phyloP scores from a whole-genome alignment of 2,113 vertebrate genomes.

The Cairina moschata region DNA sequence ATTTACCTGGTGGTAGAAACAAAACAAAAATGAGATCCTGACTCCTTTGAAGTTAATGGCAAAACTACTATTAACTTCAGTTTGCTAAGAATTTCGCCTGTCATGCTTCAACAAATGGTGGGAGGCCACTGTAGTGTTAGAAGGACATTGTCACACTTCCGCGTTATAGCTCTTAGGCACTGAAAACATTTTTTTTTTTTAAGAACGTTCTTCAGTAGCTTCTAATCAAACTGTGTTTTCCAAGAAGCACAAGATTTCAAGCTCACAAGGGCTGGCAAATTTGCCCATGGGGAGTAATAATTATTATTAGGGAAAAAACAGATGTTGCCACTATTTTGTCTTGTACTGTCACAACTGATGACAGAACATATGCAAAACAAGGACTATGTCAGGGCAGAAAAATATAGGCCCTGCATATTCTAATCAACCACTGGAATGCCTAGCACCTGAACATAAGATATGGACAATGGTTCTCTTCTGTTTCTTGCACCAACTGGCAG shows the following conservation, averaged over 20 bases:
- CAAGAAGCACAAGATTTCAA: not conserved
- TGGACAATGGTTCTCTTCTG: not conserved
- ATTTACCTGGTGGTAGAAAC: not conserved
- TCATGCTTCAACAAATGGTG: not conserved
- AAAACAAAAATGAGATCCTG: not conserved
- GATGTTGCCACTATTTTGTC: not conserved
- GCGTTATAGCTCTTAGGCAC: not conserved
- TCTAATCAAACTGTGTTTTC: too few species aligned
- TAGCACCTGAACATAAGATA: not conserved
- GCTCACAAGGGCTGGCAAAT: not conserved
- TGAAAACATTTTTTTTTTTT: not conserved
- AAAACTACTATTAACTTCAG: not conserved
- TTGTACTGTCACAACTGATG: not conserved
- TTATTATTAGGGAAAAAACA: not conserved
- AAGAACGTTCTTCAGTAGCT: not conserved
- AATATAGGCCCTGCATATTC: not conserved
- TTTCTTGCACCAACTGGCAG: not conserved
- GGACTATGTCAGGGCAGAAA: too few species aligned
- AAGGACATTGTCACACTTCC: not conserved
- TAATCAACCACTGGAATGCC: not conserved
- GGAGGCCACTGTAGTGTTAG: not conserved
- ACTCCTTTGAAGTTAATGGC: not conserved
- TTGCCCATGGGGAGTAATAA: rapidly evolving
- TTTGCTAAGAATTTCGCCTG: not conserved
- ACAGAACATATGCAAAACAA: too few species aligned